These are phyloP conservation scores for Syngnathus typhle DNA, from an alignment of 2,113 vertebrate species.

Conservation along the genomic window DNA sequence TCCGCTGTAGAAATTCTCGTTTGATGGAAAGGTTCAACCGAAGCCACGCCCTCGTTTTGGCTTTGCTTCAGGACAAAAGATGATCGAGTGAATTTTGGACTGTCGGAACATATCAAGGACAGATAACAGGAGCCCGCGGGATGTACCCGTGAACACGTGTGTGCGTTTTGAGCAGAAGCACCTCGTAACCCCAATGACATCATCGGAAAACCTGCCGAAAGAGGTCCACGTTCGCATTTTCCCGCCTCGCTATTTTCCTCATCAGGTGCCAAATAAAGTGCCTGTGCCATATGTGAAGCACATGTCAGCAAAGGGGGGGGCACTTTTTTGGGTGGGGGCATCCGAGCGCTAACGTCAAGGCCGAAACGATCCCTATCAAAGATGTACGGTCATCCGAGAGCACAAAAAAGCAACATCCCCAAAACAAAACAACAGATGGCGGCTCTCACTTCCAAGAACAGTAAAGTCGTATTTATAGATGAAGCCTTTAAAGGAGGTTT, in stretches of 20 bases:
- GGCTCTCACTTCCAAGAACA: conserved; percentile 35
- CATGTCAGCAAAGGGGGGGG: conserved; percentile 27
- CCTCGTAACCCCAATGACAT: conserved; percentile 51
- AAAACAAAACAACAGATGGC: conserved; percentile 54
- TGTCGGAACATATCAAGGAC: neutral
- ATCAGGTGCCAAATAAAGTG: conserved; percentile 43
- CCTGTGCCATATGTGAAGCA: conserved; percentile 44
- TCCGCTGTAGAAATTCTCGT: conserved; percentile 52
- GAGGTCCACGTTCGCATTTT: neutral
- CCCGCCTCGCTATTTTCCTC: conserved; percentile 18
- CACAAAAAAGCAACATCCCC: conserved; percentile 26
- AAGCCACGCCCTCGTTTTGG: conserved; percentile 43
- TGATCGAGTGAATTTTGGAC: neutral
- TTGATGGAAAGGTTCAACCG: conserved; percentile 42
- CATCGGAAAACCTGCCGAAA: conserved; percentile 32
- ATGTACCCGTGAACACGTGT: conserved; percentile 36
- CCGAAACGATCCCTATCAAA: neutral
- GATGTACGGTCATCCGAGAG: conserved; percentile 14
- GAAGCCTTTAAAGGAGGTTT: conserved; percentile 8
- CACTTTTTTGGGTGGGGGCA: neutral
- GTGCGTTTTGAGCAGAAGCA: conserved; percentile 29
- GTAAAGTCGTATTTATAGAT: conserved; percentile 35
- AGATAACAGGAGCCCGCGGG: conserved; percentile 32
- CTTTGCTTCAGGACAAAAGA: neutral
- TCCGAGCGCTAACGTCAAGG: neutral